Evolutionary conservation across 2,888 invertebrate species (phyloP).

Genomic region (Microctonus brassicae): DNA sequence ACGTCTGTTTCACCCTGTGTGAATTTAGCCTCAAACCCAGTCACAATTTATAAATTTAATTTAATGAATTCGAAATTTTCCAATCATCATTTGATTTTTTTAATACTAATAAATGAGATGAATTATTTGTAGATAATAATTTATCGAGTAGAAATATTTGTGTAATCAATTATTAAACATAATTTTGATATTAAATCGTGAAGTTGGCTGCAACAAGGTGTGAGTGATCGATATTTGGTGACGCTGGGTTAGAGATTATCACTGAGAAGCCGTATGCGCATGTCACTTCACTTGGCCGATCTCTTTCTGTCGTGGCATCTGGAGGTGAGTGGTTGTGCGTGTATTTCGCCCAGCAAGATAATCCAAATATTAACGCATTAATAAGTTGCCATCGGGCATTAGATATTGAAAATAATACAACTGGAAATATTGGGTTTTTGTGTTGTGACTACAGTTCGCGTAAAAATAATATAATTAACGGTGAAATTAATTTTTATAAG

Average conservation of each 20-base stretch:
- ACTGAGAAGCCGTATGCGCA: conserved; percentile 62
- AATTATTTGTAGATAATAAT: too few species aligned
- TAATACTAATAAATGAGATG: neutral
- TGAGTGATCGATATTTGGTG: conserved; percentile 52
- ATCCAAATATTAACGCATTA: conserved; percentile 56
- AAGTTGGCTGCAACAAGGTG: conserved; percentile 13
- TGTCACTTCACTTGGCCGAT: conserved; percentile 64
- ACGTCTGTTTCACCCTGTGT: conserved; percentile 43
- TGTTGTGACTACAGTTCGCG: conserved; percentile 59
- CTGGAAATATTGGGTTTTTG: conserved; percentile 45
- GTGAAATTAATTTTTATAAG: conserved; percentile 38
- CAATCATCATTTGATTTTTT: neutral
- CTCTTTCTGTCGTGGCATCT: conserved; percentile 69
- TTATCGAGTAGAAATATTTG: neutral
- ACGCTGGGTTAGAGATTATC: conserved; percentile 55
- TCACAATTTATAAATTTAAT: neutral
- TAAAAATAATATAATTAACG: conserved; percentile 33
- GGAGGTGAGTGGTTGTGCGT: conserved; percentile 68
- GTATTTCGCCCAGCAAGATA: conserved; percentile 49
- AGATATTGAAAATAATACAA: conserved; percentile 57
- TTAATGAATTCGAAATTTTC: neutral
- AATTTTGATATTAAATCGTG: neutral
- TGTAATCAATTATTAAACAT: neutral
- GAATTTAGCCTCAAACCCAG: conserved; percentile 6
- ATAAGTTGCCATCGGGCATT: conserved; percentile 53